phyloP scores from a whole-genome alignment of 2,888 invertebrate species.

The Dicranocentrus wangi region DNA sequence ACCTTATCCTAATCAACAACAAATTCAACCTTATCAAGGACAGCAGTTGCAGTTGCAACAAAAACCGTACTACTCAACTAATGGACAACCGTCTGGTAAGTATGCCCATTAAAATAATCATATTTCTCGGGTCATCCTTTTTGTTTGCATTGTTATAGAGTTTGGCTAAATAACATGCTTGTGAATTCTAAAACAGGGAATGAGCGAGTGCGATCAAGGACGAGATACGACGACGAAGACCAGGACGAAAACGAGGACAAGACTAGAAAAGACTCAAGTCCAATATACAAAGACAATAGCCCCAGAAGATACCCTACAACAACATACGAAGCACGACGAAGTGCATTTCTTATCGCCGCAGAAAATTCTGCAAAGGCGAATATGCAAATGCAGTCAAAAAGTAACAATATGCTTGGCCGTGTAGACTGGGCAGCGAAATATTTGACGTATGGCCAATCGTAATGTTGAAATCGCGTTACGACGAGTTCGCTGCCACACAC shows the following conservation, averaged over 20 bases:
- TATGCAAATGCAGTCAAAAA: slow-evolving; percentile 58
- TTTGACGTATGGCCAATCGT: slow-evolving; percentile 71
- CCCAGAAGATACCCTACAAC: slow-evolving; percentile 63
- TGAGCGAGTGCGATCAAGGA: slow-evolving; percentile 42
- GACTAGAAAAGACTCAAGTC: slow-evolving; percentile 46
- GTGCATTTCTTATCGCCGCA: slow-evolving; percentile 64
- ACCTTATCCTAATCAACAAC: slow-evolving; percentile 54
- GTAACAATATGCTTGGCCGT: slow-evolving; percentile 65
- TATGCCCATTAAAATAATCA: too few species aligned
- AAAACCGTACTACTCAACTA: slow-evolving; percentile 45
- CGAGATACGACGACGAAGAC: slow-evolving; percentile 47
- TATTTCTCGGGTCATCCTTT: too few species aligned
- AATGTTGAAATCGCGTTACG: slow-evolving; percentile 24
- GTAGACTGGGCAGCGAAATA: slow-evolving; percentile 72
- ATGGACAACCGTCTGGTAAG: slow-evolving; percentile 19
- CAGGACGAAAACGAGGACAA: slow-evolving; percentile 56
- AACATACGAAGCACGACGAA: slow-evolving; percentile 67
- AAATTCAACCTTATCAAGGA: slow-evolving; percentile 55
- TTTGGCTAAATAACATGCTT: background rate
- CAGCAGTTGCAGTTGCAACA: slow-evolving; percentile 51
- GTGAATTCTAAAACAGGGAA: background rate
- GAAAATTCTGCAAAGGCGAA: slow-evolving; percentile 60
- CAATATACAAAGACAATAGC: slow-evolving; percentile 54
- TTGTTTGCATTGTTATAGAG: too few species aligned
- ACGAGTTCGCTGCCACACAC: too few species aligned